Conservation (phyloP, 1,140 invertebrate species). For the Pseudomyrmex sp. region DNA sequence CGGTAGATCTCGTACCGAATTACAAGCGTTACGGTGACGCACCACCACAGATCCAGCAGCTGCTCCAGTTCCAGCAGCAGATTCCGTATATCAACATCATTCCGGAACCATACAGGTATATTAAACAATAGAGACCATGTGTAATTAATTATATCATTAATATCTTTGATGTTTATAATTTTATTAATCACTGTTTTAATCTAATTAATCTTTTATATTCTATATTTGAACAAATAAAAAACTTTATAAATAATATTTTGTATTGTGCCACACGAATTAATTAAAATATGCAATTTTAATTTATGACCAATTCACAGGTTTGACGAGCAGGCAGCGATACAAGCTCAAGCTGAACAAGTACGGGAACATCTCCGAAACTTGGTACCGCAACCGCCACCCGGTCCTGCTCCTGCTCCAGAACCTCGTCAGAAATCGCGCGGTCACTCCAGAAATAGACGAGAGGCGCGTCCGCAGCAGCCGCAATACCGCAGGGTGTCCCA, state of each 20-base stretch:
- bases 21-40: slow-evolving; percentile 76
- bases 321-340: slow-evolving; percentile 20
- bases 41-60: slow-evolving; percentile 79
- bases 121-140: neutral
- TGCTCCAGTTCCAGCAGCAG: slow-evolving; percentile 81
- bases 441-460: slow-evolving; percentile 37
- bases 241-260: neutral
- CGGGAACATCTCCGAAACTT: slow-evolving; percentile 18
- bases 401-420: neutral
- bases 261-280: neutral
- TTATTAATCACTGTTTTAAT: neutral
- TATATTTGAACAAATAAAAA: neutral
- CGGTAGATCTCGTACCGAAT: slow-evolving; percentile 71
- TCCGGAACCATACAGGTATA: slow-evolving; percentile 82
- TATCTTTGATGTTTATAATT: neutral
- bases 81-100: slow-evolving; percentile 83
- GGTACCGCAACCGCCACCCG: neutral
- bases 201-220: neutral
- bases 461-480: slow-evolving; percentile 52
- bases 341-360: slow-evolving; percentile 37
- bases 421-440: slow-evolving; percentile 25
- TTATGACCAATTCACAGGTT: slow-evolving; percentile 38
- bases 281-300: neutral
- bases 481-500: slow-evolving; percentile 46
- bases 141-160: neutral